Evolutionary conservation across 2,797 vertebrate genomes (phyloP).

Genomic region (Clarias laeviceps): DNA sequence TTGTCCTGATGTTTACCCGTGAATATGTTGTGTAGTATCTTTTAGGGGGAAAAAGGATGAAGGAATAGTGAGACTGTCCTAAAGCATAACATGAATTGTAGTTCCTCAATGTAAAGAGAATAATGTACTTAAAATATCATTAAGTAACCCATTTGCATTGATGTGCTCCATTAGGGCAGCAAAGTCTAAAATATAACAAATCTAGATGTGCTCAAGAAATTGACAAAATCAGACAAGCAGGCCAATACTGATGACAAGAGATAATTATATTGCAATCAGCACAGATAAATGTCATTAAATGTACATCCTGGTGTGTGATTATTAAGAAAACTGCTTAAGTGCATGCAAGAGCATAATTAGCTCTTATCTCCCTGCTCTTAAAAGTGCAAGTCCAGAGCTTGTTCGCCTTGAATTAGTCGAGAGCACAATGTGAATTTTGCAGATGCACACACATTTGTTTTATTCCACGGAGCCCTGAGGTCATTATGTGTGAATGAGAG

Average conservation of each 20-base stretch:
- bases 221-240: not conserved
- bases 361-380: constrained; percentile 32
- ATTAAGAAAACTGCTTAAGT: constrained; percentile 40
- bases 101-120: not conserved
- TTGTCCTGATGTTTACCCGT: not conserved
- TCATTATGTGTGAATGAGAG: constrained; percentile 36
- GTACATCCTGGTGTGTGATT: constrained; percentile 40
- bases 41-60: not conserved
- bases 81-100: not conserved
- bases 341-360: constrained; percentile 38
- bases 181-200: not conserved
- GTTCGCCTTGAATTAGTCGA: constrained; percentile 18
- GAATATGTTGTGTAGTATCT: not conserved
- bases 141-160: constrained; percentile 3
- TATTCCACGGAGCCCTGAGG: constrained; percentile 36
- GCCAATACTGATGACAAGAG: not conserved
- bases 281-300: constrained; percentile 44
- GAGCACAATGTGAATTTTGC: constrained; percentile 40
- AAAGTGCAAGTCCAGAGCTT: constrained; percentile 27
- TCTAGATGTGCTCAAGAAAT: not conserved
- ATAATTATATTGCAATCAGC: constrained; percentile 31
- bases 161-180: not conserved
- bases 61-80: not conserved
- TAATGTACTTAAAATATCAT: constrained; percentile 24
- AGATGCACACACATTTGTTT: constrained; percentile 50